Base-by-base conservation (phyloP, 2,113 vertebrate genomes). In the Oxygymnocypris stewartii region DNA sequence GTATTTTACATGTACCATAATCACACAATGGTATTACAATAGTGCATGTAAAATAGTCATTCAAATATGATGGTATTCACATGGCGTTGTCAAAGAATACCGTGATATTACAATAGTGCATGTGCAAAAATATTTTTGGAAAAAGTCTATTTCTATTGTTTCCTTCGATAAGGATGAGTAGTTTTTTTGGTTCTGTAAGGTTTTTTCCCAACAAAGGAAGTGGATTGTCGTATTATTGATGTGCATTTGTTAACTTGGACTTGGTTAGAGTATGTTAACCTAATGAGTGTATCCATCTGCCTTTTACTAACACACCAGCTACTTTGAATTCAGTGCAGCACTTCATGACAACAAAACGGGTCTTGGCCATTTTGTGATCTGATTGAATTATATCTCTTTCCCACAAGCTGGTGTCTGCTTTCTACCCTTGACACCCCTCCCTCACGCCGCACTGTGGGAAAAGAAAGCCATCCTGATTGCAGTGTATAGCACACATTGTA, bases 381-480 rank as follows among this genome's bases (percentile, higher is more conserved):
- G 90, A 91, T 92, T 91, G 75, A 89, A 91, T 91, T 91, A 92
- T 89, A 89, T 90, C 82, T 84, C 74, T 88, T 92, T 92, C 90
- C 91, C 91, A 92, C 90, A 92, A 91, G 90, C 90, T 89, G 90
- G 86, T 90, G 88, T 88, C 87, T 86, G 87, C 59, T 88, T 87
- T 87, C 74, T 71, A 47, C 54, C 37, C 20, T 31, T 84, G 76
- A 54, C 87, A 69, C 84, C 87, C 85, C 86, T 85, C 82, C 78
- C 87, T 73, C 74, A 57, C 25, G 59, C 79, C 44, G 51, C 77
- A 42, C 78, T 89, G 88, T 92, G 91, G 88, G 91, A 91, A 92
- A 88, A 89, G 88, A 87, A 89, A 87, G 85, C 84, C 81, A 76
- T 88, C 85, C 71, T 71, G 82, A 85, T 87, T 79, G 76, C 88